phyloP scores from a whole-genome alignment of 1,140 invertebrate genomes.

The Sinella curviseta region DNA sequence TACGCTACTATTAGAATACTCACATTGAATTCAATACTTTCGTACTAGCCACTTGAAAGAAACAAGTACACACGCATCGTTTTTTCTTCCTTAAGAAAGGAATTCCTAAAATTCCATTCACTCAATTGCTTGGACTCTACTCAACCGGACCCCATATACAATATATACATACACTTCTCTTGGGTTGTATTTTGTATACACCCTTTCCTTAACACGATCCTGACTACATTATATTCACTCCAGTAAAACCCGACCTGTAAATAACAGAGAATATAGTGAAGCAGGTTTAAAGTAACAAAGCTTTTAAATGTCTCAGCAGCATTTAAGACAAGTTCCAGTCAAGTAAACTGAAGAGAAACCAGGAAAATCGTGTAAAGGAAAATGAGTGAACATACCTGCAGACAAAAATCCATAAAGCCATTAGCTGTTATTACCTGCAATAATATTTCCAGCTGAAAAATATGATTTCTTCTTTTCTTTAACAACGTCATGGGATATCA shows the following conservation, averaged over 20 bases:
- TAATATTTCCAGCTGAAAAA: not conserved
- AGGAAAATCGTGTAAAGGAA: too few species aligned
- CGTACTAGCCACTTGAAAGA: not conserved
- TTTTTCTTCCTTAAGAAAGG: too few species aligned
- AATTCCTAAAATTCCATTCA: slow-evolving; percentile 25
- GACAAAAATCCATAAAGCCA: slow-evolving; percentile 8
- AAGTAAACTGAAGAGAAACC: too few species aligned
- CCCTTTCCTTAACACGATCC: not conserved
- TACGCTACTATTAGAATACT: not conserved
- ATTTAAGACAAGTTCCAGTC: not conserved
- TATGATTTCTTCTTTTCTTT: not conserved
- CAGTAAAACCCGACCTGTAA: not conserved
- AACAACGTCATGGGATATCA: not conserved
- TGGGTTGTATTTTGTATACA: not conserved
- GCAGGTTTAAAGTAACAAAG: not conserved
- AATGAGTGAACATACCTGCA: not conserved
- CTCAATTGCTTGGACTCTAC: not conserved
- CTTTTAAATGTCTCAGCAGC: not conserved
- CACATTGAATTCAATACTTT: not conserved
- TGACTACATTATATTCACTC: too few species aligned
- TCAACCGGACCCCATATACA: too few species aligned
- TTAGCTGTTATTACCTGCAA: slow-evolving; percentile 17
- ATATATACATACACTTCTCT: too few species aligned
- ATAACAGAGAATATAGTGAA: too few species aligned
- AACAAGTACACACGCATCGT: not conserved